These are phyloP conservation scores for Rugalucina vietnamica DNA, from an alignment of 2,888 invertebrate genomes.

Conservation along the genomic window DNA sequence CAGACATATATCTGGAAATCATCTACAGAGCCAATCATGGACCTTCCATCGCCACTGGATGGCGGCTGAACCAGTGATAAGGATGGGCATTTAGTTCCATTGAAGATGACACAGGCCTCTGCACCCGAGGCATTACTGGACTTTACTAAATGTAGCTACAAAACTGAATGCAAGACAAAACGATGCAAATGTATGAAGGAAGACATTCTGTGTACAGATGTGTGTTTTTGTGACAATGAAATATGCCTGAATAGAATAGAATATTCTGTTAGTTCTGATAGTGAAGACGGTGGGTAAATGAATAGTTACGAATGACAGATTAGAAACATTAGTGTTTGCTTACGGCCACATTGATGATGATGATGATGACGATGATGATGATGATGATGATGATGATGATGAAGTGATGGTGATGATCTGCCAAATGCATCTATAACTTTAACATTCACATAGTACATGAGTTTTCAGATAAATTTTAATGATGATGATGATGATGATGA, in stretches of 20 bases:
- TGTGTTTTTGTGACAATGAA: background rate
- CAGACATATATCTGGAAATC: slow-evolving; percentile 15
- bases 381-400: no score
- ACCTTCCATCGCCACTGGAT: slow-evolving; percentile 16
- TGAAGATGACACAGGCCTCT: background rate
- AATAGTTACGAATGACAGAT: no score
- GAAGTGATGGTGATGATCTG: no score
- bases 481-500: no score
- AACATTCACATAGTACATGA: no score
- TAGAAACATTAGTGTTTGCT: no score
- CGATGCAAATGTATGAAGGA: slow-evolving; percentile 8
- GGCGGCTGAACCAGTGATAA: background rate
- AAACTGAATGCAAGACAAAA: background rate
- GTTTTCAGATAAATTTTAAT: no score
- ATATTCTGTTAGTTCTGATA: background rate
- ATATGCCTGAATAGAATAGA: background rate
- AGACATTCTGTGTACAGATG: background rate
- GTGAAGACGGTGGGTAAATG: no score
- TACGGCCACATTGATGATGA: no score
- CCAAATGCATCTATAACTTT: no score
- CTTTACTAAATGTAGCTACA: slow-evolving; percentile 1
- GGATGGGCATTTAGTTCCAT: background rate
- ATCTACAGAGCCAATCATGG: background rate
- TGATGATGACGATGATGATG: no score
- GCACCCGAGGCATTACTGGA: slow-evolving; percentile 10